A percentile compares a stretch with the other conserved stretches of the same genome.
Evolutionary conservation across 2,797 vertebrate genomes (phyloP).

Genomic region (Chelon auratus): DNA sequence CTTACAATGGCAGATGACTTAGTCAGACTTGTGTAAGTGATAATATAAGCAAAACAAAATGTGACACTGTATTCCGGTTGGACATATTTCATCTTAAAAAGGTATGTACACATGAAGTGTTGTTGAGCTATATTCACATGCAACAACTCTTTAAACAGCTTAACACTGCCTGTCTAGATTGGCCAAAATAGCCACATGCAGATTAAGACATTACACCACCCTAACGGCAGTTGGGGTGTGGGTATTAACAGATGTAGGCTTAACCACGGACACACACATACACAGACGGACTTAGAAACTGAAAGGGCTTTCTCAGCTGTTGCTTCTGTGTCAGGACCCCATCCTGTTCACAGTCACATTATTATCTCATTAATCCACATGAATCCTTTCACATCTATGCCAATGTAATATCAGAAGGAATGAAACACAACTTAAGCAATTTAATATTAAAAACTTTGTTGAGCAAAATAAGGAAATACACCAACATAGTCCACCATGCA

Average conservation of each 20-base stretch:
- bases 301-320: slow-evolving; percentile 75
- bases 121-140: slow-evolving; percentile 18
- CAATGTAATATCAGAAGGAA: slow-evolving; percentile 20
- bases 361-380: slow-evolving; percentile 57
- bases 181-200: slow-evolving; percentile 49
- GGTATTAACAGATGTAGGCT: slow-evolving; percentile 69
- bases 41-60: slow-evolving; percentile 9
- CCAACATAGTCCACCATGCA: slow-evolving; percentile 18
- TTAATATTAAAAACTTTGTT: slow-evolving; percentile 30
- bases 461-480: slow-evolving; percentile 17
- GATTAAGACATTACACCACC: slow-evolving; percentile 58
- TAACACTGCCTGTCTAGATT: slow-evolving; percentile 29
- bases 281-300: slow-evolving; percentile 62
- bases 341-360: slow-evolving; percentile 35
- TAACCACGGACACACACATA: slow-evolving; percentile 55
- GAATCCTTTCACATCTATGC: slow-evolving; percentile 26
- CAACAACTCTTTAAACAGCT: slow-evolving; percentile 8
- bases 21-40: slow-evolving; percentile 17
- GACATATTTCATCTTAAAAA: neutral
- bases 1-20: slow-evolving; percentile 16
- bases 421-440: slow-evolving; percentile 4
- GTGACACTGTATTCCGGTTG: neutral
- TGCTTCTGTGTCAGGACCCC: slow-evolving; percentile 54
- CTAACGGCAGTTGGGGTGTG: slow-evolving; percentile 54
- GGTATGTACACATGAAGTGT: neutral